Conservation (phyloP, 1,140 invertebrate genomes). For the Ips typographus region DNA sequence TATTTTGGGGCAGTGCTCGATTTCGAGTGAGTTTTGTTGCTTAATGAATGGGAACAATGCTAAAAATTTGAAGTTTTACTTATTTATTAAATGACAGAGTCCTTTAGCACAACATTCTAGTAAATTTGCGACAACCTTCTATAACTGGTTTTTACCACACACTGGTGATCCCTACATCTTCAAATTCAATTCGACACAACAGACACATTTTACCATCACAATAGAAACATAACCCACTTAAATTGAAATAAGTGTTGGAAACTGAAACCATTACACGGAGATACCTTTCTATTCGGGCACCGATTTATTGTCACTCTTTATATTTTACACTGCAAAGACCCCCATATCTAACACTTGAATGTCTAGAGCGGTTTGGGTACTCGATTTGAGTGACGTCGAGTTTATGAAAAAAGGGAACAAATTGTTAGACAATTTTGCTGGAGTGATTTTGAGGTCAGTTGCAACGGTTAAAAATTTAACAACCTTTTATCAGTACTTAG, state of each 20-base stretch:
- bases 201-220: slow-evolving; percentile 11
- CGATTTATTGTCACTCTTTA: slow-evolving; percentile 3
- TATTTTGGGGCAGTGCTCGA: no score
- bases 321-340: slow-evolving; percentile 4
- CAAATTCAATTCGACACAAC: background rate
- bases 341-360: background rate
- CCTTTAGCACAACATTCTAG: slow-evolving; percentile 36
- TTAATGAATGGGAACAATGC: slow-evolving; percentile 7
- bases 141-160: background rate
- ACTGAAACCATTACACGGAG: slow-evolving; percentile 10
- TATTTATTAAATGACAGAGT: no score
- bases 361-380: background rate
- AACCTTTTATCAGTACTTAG: no score
- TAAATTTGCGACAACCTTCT: slow-evolving; percentile 30
- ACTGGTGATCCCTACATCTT: background rate
- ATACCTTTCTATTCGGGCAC: background rate
- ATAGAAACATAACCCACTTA: slow-evolving; percentile 13
- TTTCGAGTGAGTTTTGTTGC: background rate
- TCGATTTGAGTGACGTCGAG: slow-evolving; percentile 6
- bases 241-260: slow-evolving; percentile 3
- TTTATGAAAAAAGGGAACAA: background rate
- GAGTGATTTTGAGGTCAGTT: no score
- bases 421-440: no score
- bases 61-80: no score
- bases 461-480: no score